phyloP scores from a whole-genome alignment of 1,140 invertebrate species.

The Drosophila melanogaster region Release_6_plus_ISO1_MT NT_037436.4:19768501-19769000 shows the following conservation, averaged over 20 bases:
- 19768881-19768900: not conserved
- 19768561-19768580: constrained; percentile 71
- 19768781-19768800: constrained; percentile 2
- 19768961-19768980: constrained; percentile 23
- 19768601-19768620: constrained; percentile 63
- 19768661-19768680: constrained; percentile 8
- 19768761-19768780: constrained; percentile 14
- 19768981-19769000: constrained; percentile 19
- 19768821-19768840: constrained; percentile 9
- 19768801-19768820: constrained; percentile 4
- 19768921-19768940: constrained; percentile 6
- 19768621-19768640: constrained; percentile 37
- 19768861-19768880: constrained; percentile 17
- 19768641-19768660: constrained; percentile 50
- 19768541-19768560: constrained; percentile 40
- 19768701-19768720: constrained; percentile 1
- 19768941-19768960: constrained; percentile 5
- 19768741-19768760: not conserved
- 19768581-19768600: constrained; percentile 75
- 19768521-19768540: constrained; percentile 22
- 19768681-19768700: constrained; percentile 37
- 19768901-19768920: not conserved
- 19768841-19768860: constrained; percentile 33
- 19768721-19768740: constrained; percentile 14
- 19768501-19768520: constrained; percentile 56